Base-by-base conservation (phyloP, 2,113 vertebrate species). In the Prochilodus magdalenae region DNA sequence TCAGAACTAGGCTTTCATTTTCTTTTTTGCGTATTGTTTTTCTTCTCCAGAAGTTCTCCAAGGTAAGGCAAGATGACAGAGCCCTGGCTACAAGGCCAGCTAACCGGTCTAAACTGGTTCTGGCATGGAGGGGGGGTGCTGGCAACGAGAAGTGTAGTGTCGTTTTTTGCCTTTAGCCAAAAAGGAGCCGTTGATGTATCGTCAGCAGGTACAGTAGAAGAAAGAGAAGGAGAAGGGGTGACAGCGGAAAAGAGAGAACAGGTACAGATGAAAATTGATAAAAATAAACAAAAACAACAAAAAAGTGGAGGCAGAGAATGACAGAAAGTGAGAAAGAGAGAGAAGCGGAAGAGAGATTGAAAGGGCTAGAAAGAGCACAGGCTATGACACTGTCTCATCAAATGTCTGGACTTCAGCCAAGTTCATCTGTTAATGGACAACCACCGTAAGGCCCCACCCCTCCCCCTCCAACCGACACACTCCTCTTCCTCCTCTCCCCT, bases 361-460 rank as follows among this genome's bases (percentile, higher is more conserved):
- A 79, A 86, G 78, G 47, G 70, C 81, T 80, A 60, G 76, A 80
- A 62, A 83, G 85, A 79, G 85, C 62, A 80, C 78, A n/a, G 85
- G 65, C 82, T 87, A 86, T 94, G 96, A 97, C 96, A 96, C 87
- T 89, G 93, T 94, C 94, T 90, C 97, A 96, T 96, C 96, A 96
- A 93, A 96, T 93, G 93, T 91, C 94, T 98, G 97, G 97, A 96
- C 89, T 90, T 89, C 60, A 40, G 96, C 97, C 97, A 99, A 97
- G 97, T 98, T 98, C 97, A 98, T 98, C 96, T 96, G 96, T 97
- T 98, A 98, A 98, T 97, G 97, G 97, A 96, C 95, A 95, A 94
- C 92, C 93, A 89, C 90, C 90, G 85, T 90, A 93, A 91, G 89
- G 88, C 91, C 85, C 89, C 87, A 79, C 88, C 91, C 85, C 91